A percentile compares a stretch with the other conserved stretches of the same genome.
These are phyloP conservation scores for Micrasema minimum DNA, from an alignment of 1,140 invertebrate genomes.

Conservation along the genomic window DNA sequence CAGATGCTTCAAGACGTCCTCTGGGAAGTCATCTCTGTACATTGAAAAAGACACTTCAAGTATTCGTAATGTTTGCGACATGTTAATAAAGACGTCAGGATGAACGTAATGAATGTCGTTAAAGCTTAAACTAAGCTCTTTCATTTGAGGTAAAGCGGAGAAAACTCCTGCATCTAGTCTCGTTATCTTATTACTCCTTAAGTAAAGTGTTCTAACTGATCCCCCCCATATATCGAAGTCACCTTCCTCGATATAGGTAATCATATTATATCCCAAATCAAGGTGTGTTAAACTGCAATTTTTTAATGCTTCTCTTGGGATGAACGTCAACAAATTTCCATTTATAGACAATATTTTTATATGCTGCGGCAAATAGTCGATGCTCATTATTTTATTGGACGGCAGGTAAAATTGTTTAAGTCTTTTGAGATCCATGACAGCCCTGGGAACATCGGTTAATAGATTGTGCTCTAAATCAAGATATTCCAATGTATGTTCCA, in stretches of 20 bases:
- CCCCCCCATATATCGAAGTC: conserved; percentile 85
- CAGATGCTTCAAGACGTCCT: conserved; percentile 76
- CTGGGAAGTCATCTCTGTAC: conserved; percentile 80
- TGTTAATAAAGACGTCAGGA: conserved; percentile 80
- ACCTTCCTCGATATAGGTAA: conserved; percentile 76
- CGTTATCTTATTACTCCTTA: conserved; percentile 86
- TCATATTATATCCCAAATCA: conserved; percentile 88
- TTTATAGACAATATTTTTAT: conserved; percentile 83
- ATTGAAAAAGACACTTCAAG: conserved; percentile 88
- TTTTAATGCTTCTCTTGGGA: conserved; percentile 76
- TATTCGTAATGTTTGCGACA: conserved; percentile 78
- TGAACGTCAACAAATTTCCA: conserved; percentile 79
- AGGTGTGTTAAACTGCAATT: conserved; percentile 80
- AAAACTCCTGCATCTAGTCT: conserved; percentile 80
- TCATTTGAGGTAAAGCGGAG: conserved; percentile 74
- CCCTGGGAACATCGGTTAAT: conserved; percentile 74
- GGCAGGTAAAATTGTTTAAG: conserved; percentile 86
- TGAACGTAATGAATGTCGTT: conserved; percentile 85
- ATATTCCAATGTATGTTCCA: conserved; percentile 80
- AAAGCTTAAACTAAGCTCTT: conserved; percentile 89
- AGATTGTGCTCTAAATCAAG: conserved; percentile 86
- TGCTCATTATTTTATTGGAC: conserved; percentile 77
- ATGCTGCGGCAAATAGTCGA: conserved; percentile 67
- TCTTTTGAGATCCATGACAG: conserved; percentile 72
- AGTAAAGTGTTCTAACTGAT: conserved; percentile 82